A percentile compares a stretch with the other conserved stretches of the same genome.
Evolutionary conservation across 2,113 vertebrate genomes (phyloP).

Genomic region (Lophotis ruficrista): DNA sequence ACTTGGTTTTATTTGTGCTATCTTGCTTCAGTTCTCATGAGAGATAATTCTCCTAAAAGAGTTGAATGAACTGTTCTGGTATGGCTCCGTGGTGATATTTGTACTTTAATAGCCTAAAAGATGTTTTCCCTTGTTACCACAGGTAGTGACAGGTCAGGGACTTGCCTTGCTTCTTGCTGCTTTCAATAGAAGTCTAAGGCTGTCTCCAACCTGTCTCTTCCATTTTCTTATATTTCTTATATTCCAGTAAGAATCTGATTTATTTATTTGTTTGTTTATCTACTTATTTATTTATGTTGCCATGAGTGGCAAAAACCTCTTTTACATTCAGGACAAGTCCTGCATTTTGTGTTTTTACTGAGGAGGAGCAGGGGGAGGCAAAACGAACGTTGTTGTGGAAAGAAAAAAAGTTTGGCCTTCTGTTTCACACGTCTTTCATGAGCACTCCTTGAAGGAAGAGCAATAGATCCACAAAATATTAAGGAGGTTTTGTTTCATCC

Average conservation of each 20-base stretch:
- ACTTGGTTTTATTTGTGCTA: not conserved
- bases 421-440: not conserved
- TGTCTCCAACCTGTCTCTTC: not conserved
- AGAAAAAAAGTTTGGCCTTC: not conserved
- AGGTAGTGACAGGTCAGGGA: not conserved
- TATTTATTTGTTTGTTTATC: not conserved
- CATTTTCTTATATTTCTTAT: not conserved
- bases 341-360: not conserved
- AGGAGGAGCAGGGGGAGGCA: not conserved
- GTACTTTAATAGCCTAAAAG: not conserved
- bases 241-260: not conserved
- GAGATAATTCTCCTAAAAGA: not conserved
- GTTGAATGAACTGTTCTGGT: not conserved
- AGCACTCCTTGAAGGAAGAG: not conserved
- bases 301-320: not conserved
- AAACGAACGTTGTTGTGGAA: not conserved
- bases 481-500: not conserved
- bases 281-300: not conserved
- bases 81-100: not conserved
- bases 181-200: not conserved
- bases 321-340: not conserved
- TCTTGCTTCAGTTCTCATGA: not conserved
- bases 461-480: not conserved
- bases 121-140: not conserved
- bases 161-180: not conserved